phyloP scores from a whole-genome alignment of 2,888 invertebrate species.

The Rhagium mordax region DNA sequence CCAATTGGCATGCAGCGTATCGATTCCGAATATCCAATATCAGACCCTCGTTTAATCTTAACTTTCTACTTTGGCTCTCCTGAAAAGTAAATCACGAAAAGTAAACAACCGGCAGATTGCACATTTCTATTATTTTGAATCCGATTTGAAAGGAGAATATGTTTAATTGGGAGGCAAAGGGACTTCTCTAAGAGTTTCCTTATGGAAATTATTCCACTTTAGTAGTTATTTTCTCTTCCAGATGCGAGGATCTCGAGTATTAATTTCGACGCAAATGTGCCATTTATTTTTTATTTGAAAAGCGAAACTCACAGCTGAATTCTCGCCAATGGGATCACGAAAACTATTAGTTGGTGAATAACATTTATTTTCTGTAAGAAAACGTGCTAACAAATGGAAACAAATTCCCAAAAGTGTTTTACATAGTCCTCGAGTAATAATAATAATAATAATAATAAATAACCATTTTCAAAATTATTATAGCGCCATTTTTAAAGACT shows the following conservation, averaged over 20 bases:
- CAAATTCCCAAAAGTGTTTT: too few relatives aligned
- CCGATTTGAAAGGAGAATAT: neutral
- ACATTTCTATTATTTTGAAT: neutral
- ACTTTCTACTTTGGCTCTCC: neutral
- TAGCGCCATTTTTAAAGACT: too few relatives aligned
- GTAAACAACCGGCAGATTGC: conserved; percentile 21
- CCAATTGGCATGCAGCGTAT: conserved; percentile 36
- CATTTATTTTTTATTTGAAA: neutral
- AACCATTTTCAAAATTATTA: too few relatives aligned
- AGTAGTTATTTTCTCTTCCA: neutral
- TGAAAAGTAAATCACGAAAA: conserved; percentile 13
- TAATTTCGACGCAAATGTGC: neutral
- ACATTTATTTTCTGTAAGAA: neutral
- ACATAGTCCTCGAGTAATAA: too few relatives aligned
- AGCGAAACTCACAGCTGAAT: neutral
- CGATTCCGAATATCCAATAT: conserved; percentile 35
- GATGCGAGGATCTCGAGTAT: neutral
- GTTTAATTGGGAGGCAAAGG: neutral
- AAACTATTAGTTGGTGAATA: neutral
- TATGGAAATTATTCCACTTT: neutral
- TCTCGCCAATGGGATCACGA: neutral
- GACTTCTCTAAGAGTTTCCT: neutral
- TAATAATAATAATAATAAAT: too few relatives aligned
- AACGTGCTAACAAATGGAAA: too few relatives aligned
- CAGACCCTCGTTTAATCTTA: conserved; percentile 7